Evolutionary conservation across 2,888 invertebrate species (phyloP).

Genomic region (Leucophora obtusa): DNA sequence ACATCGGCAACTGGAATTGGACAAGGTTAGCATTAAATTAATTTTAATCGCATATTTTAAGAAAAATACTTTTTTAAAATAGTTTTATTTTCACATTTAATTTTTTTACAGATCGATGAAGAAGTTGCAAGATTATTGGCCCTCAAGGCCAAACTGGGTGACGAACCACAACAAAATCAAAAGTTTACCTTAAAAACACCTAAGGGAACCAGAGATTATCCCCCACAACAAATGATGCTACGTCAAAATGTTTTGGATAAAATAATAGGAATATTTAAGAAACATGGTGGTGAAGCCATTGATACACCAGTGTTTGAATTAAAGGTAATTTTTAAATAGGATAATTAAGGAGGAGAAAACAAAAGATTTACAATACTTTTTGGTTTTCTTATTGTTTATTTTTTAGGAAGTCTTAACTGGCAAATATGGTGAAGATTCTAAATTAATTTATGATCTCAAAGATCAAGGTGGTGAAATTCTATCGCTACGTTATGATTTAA

Average conservation of each 20-base stretch:
- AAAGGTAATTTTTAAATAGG: slow-evolving; percentile 82
- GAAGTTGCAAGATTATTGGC: slow-evolving; percentile 90
- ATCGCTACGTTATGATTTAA: slow-evolving; percentile 97
- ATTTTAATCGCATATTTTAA: slow-evolving; percentile 16
- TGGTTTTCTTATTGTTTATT: slow-evolving; percentile 2
- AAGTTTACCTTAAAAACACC: slow-evolving; percentile 94
- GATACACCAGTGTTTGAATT: slow-evolving; percentile 99
- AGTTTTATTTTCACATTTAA: slow-evolving; percentile 34
- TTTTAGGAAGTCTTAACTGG: slow-evolving; percentile 96
- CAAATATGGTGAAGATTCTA: slow-evolving; percentile 99
- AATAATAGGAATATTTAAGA: slow-evolving; percentile 93
- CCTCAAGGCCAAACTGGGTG: slow-evolving; percentile 86
- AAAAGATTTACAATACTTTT: neutral
- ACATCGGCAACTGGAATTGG: slow-evolving; percentile 70
- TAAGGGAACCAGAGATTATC: slow-evolving; percentile 96
- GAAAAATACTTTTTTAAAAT: slow-evolving; percentile 28
- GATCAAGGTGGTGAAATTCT: slow-evolving; percentile 99
- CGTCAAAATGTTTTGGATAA: slow-evolving; percentile 91
- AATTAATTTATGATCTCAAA: slow-evolving; percentile 97
- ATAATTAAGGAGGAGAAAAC: neutral
- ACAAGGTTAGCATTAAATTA: slow-evolving; percentile 76
- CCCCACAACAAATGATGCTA: slow-evolving; percentile 96
- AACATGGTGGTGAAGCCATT: slow-evolving; percentile 98
- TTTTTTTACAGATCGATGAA: slow-evolving; percentile 85
- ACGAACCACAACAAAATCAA: slow-evolving; percentile 82